Evolutionary conservation across 2,113 vertebrate genomes (phyloP).

Genomic region (Tor tambroides): DNA sequence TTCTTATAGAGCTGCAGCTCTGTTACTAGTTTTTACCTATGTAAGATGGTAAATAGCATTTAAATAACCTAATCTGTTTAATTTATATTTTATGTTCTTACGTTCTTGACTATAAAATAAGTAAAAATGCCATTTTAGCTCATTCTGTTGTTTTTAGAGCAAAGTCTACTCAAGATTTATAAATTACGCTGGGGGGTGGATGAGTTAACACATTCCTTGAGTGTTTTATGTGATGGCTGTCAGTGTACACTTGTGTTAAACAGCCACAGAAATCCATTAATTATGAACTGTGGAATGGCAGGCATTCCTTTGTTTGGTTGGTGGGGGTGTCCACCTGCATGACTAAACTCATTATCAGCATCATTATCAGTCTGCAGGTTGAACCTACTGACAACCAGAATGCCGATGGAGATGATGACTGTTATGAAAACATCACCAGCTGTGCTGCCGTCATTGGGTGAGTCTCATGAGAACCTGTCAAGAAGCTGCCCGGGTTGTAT

Average conservation of each 20-base stretch:
- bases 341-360: conserved; percentile 29
- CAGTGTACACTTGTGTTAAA: conserved; percentile 73
- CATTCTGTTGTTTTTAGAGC: background rate
- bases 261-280: conserved; percentile 74
- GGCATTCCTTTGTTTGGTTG: conserved; percentile 66
- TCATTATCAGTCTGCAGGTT: conserved; percentile 51
- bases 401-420: conserved; percentile 17
- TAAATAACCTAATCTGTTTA: no score
- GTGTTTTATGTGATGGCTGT: conserved; percentile 71
- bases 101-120: background rate
- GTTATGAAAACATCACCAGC: conserved; percentile 39
- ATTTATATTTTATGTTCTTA: background rate
- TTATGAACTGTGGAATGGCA: conserved; percentile 74
- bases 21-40: no score
- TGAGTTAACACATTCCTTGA: conserved; percentile 65
- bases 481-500: background rate
- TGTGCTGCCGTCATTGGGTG: conserved; percentile 30
- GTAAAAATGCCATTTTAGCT: background rate
- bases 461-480: background rate
- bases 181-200: background rate
- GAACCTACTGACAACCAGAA: conserved; percentile 27
- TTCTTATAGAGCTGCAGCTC: no score
- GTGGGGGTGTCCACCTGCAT: conserved; percentile 59
- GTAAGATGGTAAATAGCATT: no score
- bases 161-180: background rate